A percentile compares a stretch with the other conserved stretches of the same genome.
These are phyloP conservation scores for Elephas maximus DNA, from an alignment of 2,113 vertebrate species.

Conservation along the genomic window DNA sequence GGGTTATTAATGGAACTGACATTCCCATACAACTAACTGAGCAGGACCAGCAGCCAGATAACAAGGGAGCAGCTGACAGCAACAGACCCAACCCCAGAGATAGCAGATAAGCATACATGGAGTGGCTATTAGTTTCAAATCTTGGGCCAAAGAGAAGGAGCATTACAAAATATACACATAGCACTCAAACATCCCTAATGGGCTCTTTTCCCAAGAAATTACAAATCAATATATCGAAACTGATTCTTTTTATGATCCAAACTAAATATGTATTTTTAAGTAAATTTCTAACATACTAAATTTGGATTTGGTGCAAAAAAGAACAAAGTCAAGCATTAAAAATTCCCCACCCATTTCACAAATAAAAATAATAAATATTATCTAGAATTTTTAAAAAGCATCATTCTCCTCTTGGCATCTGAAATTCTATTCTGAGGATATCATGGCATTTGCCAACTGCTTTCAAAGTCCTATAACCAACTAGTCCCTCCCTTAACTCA, in stretches of 20 bases:
- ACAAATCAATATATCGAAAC: constrained; percentile 45
- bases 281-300: constrained; percentile 32
- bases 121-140: constrained; percentile 85
- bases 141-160: constrained; percentile 75
- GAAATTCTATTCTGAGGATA: constrained; percentile 26
- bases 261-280: constrained; percentile 54
- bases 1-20: constrained; percentile 91
- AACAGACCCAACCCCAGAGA: constrained; percentile 84
- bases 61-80: constrained; percentile 88
- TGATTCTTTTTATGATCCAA: constrained; percentile 1
- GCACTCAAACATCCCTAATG: constrained; percentile 56
- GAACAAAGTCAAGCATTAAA: constrained; percentile 18
- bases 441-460: not conserved
- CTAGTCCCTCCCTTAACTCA: not conserved
- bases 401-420: constrained; percentile 22
- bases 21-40: constrained; percentile 88
- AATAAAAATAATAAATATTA: constrained; percentile 64
- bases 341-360: not conserved
- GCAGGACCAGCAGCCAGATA: constrained; percentile 88
- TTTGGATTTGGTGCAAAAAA: constrained; percentile 40
- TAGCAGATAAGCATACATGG: constrained; percentile 85
- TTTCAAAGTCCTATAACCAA: constrained; percentile 55
- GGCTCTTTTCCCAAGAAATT: constrained; percentile 52
- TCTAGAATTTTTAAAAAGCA: constrained; percentile 19
- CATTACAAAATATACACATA: constrained; percentile 68